Base-by-base conservation (phyloP, 1,140 invertebrate species). In the Diprion similis region DNA sequence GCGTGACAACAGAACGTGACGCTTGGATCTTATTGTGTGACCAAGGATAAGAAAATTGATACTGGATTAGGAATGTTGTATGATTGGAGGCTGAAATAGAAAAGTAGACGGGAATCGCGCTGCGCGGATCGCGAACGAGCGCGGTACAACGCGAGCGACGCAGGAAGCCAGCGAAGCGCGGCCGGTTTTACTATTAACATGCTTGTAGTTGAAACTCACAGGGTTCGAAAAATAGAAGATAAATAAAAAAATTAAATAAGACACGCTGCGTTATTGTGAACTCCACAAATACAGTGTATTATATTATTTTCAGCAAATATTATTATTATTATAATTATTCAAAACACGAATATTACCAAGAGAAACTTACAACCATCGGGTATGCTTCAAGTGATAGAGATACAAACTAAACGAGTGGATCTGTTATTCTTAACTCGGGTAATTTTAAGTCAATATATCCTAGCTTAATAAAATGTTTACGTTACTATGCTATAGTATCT, bases 401-500 rank as follows among this genome's bases (percentile, higher is more conserved):
- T 68, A 68, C 66, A 68, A 68, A 68, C 66, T 68, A 68, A 68
- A 68, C 66, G 66, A 68, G 66, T 45, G 18, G 37, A 68, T 15
- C 66, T 68, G 66, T 68, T 68, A 68, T 45, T 45, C 18, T 68
- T 13, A 19, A 19, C 66, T 68, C 66, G 37, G 66, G 37, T 68
- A 68, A 68, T 18, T 68, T 68, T 45, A 68, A 19, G 66, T 68
- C 66, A 45, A 68, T 72, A 74, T 81, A 82, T 80, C 71, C 81
- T 83, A 84, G 72, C 75, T 81, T 85, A 84, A 81, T 83, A 81
- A 83, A 82, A 84, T 78, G 73, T 79, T 82, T 82, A 83, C 70
- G 80, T 77, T 75, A 75, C 79, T 81, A 81, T 71, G 76, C 72
- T 77, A 76, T 76, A 45, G 66, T 68, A 68, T 68, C 15, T 68